Conservation (phyloP, 2,113 vertebrate species). For the Carollia perspicillata region DNA sequence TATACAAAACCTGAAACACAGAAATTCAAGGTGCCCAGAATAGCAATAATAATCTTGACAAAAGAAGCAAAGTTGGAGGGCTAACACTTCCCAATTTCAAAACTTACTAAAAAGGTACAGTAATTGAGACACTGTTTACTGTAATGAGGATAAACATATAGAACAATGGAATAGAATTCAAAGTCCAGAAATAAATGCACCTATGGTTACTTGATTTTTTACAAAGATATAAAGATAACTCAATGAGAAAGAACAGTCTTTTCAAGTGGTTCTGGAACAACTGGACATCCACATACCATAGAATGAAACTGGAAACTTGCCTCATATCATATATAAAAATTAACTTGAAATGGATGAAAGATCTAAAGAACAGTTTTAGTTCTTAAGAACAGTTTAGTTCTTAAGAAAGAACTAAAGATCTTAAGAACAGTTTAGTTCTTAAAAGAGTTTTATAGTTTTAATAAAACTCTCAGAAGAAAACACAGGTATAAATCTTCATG, state of each 20-base stretch:
- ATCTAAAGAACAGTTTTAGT: no score
- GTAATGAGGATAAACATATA: background rate
- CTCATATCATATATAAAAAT: no score
- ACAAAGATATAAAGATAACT: conserved; percentile 8
- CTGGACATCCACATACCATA: background rate
- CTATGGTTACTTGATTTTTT: background rate
- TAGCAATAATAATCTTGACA: background rate
- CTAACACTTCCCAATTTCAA: background rate
- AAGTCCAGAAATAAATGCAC: background rate
- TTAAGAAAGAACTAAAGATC: no score
- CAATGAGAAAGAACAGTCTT: background rate
- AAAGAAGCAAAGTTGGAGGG: background rate
- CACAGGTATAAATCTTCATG: no score
- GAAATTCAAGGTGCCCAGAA: background rate
- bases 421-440: no score
- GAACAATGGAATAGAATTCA: conserved; percentile 16
- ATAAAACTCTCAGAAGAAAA: no score
- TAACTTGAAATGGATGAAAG: no score
- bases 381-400: no score
- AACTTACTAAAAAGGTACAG: background rate
- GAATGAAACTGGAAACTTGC: no score
- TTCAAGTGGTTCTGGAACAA: background rate
- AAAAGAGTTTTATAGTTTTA: no score
- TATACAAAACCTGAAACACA: background rate
- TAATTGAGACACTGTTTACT: background rate